Conservation (phyloP, 1,140 invertebrate genomes). For the Halictus rubicundus region DNA sequence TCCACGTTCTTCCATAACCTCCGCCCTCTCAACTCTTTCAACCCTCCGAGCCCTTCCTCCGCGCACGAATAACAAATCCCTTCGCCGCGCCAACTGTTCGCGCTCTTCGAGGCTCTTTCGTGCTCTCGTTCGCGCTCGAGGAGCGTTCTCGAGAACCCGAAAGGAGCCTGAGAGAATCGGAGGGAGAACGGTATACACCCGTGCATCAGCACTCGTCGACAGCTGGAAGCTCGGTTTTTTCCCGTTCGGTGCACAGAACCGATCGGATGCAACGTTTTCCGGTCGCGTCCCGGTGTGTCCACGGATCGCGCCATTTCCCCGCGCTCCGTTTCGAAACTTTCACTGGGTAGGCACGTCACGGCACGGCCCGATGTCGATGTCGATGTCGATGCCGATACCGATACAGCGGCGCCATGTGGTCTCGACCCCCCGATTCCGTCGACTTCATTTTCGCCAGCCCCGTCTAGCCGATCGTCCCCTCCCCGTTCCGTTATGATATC, state of each 20-base stretch:
- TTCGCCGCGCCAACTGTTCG: not conserved
- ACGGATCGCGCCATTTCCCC: not conserved
- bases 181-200: conserved; percentile 34
- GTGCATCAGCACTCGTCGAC: conserved; percentile 40
- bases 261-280: conserved; percentile 32
- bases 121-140: not conserved
- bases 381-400: not conserved
- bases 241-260: conserved; percentile 37
- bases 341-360: not conserved
- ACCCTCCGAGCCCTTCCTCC: not conserved
- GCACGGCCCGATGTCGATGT: too few relatives aligned
- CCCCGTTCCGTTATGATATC: not conserved
- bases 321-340: conserved; percentile 39
- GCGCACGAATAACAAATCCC: conserved; percentile 25
- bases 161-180: too few relatives aligned
- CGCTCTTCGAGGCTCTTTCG: not conserved
- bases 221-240: conserved; percentile 47
- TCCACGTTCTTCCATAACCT: conserved; percentile 1
- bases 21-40: conserved; percentile 16
- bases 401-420: conserved; percentile 32
- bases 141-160: conserved; percentile 16
- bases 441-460: conserved; percentile 1
- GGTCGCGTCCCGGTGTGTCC: not conserved
- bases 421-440: not conserved
- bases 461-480: not conserved